Evolutionary conservation across 2,888 invertebrate genomes (phyloP).

Genomic region (Chrysotoxum bicinctum): DNA sequence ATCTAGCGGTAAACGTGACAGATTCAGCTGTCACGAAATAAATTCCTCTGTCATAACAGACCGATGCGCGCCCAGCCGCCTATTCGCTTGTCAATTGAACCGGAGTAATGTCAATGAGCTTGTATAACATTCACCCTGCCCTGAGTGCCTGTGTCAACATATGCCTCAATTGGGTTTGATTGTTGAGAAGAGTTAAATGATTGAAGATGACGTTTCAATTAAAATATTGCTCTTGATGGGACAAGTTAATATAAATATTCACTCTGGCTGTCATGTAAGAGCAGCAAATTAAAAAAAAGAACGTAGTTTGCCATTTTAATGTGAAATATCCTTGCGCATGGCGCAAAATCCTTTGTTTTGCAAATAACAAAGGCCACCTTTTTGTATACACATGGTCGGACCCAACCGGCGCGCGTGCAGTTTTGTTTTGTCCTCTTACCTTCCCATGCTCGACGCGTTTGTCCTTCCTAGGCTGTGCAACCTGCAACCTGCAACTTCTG

Average conservation of each 20-base stretch:
- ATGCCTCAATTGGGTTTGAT: conserved; percentile 63
- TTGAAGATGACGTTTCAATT: conserved; percentile 70
- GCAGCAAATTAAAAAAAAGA: neutral
- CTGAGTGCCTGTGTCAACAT: conserved; percentile 26
- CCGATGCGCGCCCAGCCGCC: conserved; percentile 3
- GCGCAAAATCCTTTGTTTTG: conserved; percentile 44
- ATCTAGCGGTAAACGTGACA: conserved; percentile 22
- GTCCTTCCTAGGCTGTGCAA: neutral
- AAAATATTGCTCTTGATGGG: conserved; percentile 25
- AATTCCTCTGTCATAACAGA: conserved; percentile 49
- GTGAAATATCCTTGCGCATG: conserved; percentile 36
- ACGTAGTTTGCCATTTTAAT: conserved; percentile 23
- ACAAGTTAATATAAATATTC: neutral
- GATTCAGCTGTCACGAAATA: conserved; percentile 46
- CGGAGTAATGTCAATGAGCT: conserved; percentile 50
- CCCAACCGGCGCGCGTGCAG: conserved; percentile 25
- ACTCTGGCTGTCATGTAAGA: conserved; percentile 5
- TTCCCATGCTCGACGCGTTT: neutral
- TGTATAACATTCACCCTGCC: conserved; percentile 59
- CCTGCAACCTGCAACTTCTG: conserved; percentile 2
- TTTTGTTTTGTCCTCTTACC: neutral
- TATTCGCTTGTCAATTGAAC: conserved; percentile 37
- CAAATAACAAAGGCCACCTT: conserved; percentile 39
- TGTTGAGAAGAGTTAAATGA: conserved; percentile 34
- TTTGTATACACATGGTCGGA: conserved; percentile 29